A percentile compares a stretch with the other conserved stretches of the same genome.
Evolutionary conservation across 2,113 vertebrate genomes (phyloP).

Genomic region (Rhabdornis inornatus): DNA sequence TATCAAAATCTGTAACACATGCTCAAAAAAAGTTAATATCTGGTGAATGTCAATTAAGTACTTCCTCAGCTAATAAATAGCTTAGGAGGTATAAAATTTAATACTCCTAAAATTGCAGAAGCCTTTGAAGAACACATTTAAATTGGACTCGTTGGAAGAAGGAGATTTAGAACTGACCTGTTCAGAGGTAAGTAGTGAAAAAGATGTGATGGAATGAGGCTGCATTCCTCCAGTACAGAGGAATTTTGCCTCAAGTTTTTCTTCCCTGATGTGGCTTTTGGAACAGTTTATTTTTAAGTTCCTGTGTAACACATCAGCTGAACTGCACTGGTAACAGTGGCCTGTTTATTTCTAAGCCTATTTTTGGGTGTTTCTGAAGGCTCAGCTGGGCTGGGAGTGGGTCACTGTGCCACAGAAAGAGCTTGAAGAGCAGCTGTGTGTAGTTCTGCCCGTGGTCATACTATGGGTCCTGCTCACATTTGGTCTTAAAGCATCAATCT

Average conservation of each 20-base stretch:
- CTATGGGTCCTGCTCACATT: background rate
- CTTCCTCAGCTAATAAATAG: constrained; percentile 59
- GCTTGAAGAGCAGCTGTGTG: rapidly evolving
- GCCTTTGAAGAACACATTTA: constrained; percentile 45
- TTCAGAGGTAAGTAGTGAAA: background rate
- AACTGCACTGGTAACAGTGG: background rate
- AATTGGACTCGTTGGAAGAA: background rate
- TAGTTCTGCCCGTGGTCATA: rapidly evolving
- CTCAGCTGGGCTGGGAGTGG: background rate
- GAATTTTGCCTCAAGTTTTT: background rate
- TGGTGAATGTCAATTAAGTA: constrained; percentile 46
- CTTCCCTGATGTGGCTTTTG: background rate
- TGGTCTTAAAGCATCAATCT: background rate
- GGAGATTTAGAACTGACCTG: background rate
- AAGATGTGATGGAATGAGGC: background rate
- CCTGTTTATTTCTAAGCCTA: background rate
- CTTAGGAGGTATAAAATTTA: constrained; percentile 39
- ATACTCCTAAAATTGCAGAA: constrained; percentile 24
- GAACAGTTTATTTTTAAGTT: background rate
- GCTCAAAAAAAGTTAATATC: constrained; percentile 31
- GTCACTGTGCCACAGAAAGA: background rate
- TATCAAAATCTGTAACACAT: background rate
- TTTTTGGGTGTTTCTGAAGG: background rate
- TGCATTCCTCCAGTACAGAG: background rate
- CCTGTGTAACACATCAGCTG: background rate